Evolutionary conservation across 35 echinoderm and acorn worm genomes (phyloP).

Genomic region (Heliocidaris erythrogramma): DNA sequence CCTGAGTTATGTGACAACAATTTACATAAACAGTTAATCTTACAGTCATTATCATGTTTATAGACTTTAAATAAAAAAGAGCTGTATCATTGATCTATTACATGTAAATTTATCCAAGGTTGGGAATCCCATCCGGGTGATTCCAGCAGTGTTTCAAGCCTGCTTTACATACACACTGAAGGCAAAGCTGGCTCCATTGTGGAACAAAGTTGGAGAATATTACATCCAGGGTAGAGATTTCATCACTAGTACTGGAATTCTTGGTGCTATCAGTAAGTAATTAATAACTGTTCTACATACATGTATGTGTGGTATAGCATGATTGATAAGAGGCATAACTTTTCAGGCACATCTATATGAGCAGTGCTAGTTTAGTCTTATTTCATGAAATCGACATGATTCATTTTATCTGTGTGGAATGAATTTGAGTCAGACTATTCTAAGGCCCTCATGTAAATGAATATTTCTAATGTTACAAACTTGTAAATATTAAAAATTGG

Average conservation of each 20-base stretch:
- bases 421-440: background rate
- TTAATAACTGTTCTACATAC: background rate
- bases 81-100: background rate
- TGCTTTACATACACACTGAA: constrained; percentile 84
- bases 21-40: background rate
- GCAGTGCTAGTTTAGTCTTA: constrained; percentile 11
- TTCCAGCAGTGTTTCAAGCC: constrained; percentile 78
- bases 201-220: constrained; percentile 88
- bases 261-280: constrained; percentile 68
- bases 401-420: background rate
- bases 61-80: background rate
- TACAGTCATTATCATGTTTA: background rate
- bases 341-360: too few species aligned
- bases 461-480: too few species aligned
- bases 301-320: background rate
- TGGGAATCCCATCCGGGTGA: constrained; percentile 75
- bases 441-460: too few species aligned
- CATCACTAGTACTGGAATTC: constrained; percentile 43
- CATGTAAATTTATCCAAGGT: constrained; percentile 48
- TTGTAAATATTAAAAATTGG: too few species aligned
- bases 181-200: constrained; percentile 89
- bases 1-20: too few species aligned
- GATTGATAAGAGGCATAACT: too few species aligned
- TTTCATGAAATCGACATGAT: background rate
- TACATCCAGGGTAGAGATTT: constrained; percentile 97